These are phyloP conservation scores for Bergia sp. DNA, from an alignment of 92 coral and sea anemone genomes.

Conservation along the genomic window DNA sequence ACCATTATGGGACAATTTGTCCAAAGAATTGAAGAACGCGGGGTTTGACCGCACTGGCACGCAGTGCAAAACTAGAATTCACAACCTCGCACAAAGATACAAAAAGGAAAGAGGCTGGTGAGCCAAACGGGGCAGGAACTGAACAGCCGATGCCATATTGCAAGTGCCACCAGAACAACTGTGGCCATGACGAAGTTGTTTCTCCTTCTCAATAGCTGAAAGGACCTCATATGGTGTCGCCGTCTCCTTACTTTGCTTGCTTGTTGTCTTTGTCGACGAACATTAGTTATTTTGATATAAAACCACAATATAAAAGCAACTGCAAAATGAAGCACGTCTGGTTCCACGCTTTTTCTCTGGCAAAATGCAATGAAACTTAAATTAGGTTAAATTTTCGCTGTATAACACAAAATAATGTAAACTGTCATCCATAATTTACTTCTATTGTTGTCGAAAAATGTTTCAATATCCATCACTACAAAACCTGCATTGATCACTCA, in stretches of 20 bases:
- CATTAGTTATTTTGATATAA: not conserved
- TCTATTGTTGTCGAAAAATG: too few species aligned
- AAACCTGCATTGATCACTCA: slow-evolving; percentile 10
- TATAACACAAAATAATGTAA: too few species aligned
- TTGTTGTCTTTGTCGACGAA: not conserved
- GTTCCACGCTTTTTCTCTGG: too few species aligned
- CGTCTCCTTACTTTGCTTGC: not conserved
- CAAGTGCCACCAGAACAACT: slow-evolving; percentile 1
- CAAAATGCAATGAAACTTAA: too few species aligned
- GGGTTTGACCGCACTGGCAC: slow-evolving; percentile 35
- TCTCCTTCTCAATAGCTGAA: not conserved
- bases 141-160: not conserved
- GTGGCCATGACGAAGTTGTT: not conserved
- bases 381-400: too few species aligned
- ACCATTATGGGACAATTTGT: slow-evolving; percentile 39
- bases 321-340: too few species aligned
- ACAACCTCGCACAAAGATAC: slow-evolving; percentile 36
- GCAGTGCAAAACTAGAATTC: slow-evolving; percentile 36
- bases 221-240: not conserved
- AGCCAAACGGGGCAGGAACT: slow-evolving; percentile 22
- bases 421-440: too few species aligned
- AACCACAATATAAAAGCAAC: too few species aligned
- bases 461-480: too few species aligned
- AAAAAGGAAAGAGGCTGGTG: slow-evolving; percentile 34
- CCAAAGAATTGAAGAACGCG: slow-evolving; percentile 37